Conservation (phyloP, 2,797 vertebrate species). For the Catamblyrhynchus diadema region DNA sequence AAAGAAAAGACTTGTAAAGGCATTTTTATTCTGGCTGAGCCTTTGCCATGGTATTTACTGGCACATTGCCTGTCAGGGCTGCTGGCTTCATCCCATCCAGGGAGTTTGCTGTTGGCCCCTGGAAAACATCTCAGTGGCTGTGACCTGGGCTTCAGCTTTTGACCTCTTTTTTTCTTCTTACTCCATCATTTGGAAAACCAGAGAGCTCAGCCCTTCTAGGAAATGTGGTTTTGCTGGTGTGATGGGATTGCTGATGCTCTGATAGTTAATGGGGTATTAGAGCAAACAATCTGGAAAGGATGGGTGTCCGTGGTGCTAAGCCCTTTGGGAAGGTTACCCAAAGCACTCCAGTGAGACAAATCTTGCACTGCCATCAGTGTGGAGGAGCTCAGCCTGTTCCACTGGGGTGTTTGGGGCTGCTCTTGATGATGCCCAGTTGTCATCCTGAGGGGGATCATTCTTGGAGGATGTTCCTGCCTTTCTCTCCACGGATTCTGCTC, state of each 20-base stretch:
- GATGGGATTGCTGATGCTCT: not conserved
- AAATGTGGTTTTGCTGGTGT: not conserved
- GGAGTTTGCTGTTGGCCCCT: not conserved
- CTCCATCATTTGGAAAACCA: fast-evolving
- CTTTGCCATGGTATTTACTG: not conserved
- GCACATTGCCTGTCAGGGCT: not conserved
- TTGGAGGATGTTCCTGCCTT: not conserved
- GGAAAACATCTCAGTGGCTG: fast-evolving
- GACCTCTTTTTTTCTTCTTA: not conserved
- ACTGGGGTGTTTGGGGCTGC: not conserved
- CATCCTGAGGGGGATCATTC: fast-evolving
- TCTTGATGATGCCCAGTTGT: not conserved
- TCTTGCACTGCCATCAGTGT: not conserved
- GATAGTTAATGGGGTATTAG: not conserved
- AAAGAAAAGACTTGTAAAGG: not conserved
- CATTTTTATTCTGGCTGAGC: not conserved
- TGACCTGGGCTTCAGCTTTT: not conserved
- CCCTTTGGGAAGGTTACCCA: not conserved
- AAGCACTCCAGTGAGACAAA: not conserved
- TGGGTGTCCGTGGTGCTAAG: not conserved
- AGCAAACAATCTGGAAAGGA: not conserved
- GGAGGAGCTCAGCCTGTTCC: not conserved
- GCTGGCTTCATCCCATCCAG: not conserved
- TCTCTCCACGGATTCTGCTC: not conserved
- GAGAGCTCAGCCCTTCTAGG: not conserved